These are phyloP conservation scores for Apogon hyalosoma DNA, from an alignment of 2,797 vertebrate species.

Conservation along the genomic window DNA sequence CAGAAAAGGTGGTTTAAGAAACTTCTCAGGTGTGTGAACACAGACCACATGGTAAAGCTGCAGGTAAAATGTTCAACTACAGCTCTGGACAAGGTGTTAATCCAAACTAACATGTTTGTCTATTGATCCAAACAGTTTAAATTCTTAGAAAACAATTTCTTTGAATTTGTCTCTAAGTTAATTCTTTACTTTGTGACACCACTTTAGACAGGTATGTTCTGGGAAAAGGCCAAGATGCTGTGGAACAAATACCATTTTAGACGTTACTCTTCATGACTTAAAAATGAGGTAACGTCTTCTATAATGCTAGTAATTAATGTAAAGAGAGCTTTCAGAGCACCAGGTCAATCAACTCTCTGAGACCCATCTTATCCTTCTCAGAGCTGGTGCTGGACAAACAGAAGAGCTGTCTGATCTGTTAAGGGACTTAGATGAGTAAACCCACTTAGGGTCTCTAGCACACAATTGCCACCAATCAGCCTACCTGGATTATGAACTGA, in stretches of 20 bases:
- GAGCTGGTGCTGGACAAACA: conserved; percentile 30
- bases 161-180: too few species aligned
- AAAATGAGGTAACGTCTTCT: neutral
- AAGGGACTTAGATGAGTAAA: conserved; percentile 66
- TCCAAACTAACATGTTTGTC: too few species aligned
- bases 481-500: conserved; percentile 61
- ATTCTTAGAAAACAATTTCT: too few species aligned
- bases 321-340: conserved; percentile 3
- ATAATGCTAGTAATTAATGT: neutral
- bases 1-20: conserved; percentile 21
- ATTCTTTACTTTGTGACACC: too few species aligned
- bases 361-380: conserved; percentile 33
- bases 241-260: neutral
- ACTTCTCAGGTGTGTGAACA: conserved; percentile 15
- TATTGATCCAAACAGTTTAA: too few species aligned
- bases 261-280: neutral
- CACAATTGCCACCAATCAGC: conserved; percentile 36
- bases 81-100: neutral
- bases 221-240: neutral
- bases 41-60: conserved; percentile 11
- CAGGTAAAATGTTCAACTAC: neutral
- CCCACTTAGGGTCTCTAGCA: conserved; percentile 60
- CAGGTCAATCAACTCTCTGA: conserved; percentile 40
- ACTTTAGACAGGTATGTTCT: too few species aligned
- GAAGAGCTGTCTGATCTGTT: conserved; percentile 62